Evolutionary conservation across 2,113 vertebrate genomes (phyloP), one percentile per base, ranked within the genome.

Genomic region (Meriones unguiculatus): DNA sequence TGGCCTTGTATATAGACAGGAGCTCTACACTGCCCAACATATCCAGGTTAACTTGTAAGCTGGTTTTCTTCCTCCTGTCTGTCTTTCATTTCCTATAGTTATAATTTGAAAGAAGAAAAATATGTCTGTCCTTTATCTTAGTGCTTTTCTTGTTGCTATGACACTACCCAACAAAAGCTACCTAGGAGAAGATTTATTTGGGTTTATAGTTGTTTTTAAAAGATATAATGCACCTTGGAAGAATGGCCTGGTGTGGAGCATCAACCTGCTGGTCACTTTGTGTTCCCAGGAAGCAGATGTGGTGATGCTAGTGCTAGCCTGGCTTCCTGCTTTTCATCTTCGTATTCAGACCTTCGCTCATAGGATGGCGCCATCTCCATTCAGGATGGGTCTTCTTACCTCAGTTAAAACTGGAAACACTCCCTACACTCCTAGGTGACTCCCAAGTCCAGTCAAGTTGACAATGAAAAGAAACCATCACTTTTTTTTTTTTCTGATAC

Each of bases 401-500:
- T 62, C 81, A 84, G 22, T 32, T 54, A 59, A 81, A 59, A 59
- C 54, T 18, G 8, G 62, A 46, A 65, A 30, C 3, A 18, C 25
- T 46, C 14, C 82, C 30, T 9, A 46, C 13, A 85, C n/a, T 41
- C 35, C 78, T 32, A 67, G 82, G 62, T 32, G 62, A 86, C 38
- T 50, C 82, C 82, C 8, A 67, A 67, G 7, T 86, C 82, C 14
- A 65, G 82, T 46, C 15, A 84, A 25, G 15, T 32, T 54, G 77
- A 57, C 38, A 65, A 15, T 28, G 38, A 41, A 62, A 64, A 84
- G 15, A 28, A 85, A 85, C 0, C 12, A 32, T n/a, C 5, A 20
- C 57, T 28, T 15, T 70, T 14, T 28, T 52, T 85, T 15, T 95
- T 92, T 85, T 96, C 30, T 81, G 46, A n/a, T 92, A 85, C 52